phyloP scores from a whole-genome alignment of 2,113 vertebrate species.

The Tachysurus vachellii region DNA sequence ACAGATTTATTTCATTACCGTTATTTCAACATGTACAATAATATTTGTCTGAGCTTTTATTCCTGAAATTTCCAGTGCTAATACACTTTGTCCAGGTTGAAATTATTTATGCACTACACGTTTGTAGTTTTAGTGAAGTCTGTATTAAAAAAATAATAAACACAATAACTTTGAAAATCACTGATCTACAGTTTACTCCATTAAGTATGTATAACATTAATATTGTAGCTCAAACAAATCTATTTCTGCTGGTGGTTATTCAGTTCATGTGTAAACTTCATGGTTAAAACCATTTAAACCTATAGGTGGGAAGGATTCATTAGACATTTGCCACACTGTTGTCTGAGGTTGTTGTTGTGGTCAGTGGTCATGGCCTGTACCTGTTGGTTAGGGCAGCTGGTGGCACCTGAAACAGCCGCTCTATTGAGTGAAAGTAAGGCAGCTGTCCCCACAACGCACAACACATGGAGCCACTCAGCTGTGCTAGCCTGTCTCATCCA shows the following conservation, averaged over 20 bases:
- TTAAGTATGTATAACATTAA: background rate
- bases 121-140: background rate
- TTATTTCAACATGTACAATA: background rate
- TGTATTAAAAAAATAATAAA: background rate
- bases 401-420: slow-evolving; percentile 78
- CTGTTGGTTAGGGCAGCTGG: slow-evolving; percentile 78
- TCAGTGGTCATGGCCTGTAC: slow-evolving; percentile 53
- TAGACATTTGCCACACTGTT: background rate
- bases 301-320: background rate
- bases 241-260: background rate
- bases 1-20: background rate
- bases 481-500: slow-evolving; percentile 65
- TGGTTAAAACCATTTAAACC: background rate
- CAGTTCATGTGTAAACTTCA: background rate
- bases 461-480: slow-evolving; percentile 84
- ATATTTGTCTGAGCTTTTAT: background rate
- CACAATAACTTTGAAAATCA: background rate
- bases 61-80: background rate
- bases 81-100: background rate
- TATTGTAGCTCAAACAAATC: background rate
- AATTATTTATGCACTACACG: background rate
- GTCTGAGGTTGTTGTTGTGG: background rate
- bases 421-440: slow-evolving; percentile 66
- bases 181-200: background rate
- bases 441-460: slow-evolving; percentile 72